Percentiles rank a stretch among this genome's conserved stretches.
Conservation (phyloP, 2,797 vertebrate species). For the Phoxinus dragarum region DNA sequence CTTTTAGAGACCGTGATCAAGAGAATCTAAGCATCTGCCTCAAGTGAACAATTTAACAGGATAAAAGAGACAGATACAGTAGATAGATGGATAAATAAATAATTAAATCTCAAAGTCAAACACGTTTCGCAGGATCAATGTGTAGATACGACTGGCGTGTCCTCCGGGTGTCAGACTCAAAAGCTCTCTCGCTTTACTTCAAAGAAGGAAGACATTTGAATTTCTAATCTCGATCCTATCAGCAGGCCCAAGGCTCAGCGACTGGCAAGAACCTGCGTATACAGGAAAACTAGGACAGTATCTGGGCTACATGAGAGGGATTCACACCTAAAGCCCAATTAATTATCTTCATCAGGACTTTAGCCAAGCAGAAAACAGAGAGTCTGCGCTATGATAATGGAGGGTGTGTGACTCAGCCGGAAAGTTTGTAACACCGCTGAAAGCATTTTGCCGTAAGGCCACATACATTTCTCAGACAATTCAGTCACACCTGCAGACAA, state of each 20-base stretch:
- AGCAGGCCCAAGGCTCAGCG: slow-evolving; percentile 68
- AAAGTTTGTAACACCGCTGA: background rate
- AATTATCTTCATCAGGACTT: slow-evolving; percentile 27
- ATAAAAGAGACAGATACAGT: slow-evolving; percentile 25
- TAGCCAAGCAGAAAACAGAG: background rate
- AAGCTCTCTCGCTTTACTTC: slow-evolving; percentile 68
- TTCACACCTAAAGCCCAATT: slow-evolving; percentile 42
- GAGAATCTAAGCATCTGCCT: slow-evolving; percentile 18
- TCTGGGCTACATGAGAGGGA: slow-evolving; percentile 6
- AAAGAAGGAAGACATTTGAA: slow-evolving; percentile 77
- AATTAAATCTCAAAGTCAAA: slow-evolving; percentile 50
- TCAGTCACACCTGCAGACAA: background rate
- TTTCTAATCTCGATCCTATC: slow-evolving; percentile 76
- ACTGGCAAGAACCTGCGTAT: slow-evolving; percentile 57
- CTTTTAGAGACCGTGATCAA: background rate
- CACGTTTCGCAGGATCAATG: slow-evolving; percentile 37
- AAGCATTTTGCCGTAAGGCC: slow-evolving; percentile 17
- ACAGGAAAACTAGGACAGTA: slow-evolving; percentile 52
- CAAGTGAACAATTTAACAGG: slow-evolving; percentile 2
- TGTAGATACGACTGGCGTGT: slow-evolving; percentile 31
- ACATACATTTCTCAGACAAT: background rate
- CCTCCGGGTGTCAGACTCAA: slow-evolving; percentile 46
- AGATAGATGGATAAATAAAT: slow-evolving; percentile 38
- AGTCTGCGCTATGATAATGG: background rate
- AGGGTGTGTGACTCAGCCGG: slow-evolving; percentile 7